Base-by-base conservation (phyloP, 2,113 vertebrate genomes). In the Eptesicus fuscus region DNA sequence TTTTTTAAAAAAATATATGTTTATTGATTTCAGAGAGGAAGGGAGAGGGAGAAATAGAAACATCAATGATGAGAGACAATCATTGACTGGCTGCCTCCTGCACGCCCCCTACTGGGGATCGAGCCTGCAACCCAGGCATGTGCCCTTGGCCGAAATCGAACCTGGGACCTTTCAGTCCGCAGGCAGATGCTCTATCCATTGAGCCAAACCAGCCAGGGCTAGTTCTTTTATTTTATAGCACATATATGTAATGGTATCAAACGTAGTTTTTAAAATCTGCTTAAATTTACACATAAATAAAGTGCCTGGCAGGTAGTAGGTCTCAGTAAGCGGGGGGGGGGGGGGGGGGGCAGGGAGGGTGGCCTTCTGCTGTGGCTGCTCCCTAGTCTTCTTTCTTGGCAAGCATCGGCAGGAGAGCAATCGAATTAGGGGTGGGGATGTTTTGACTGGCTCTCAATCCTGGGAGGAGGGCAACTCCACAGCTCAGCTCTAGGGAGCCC, bases 281-380 rank as follows among this genome's bases (percentile, higher is more conserved):
- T 93, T 80, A 44, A 35, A 40, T 74, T 63, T 83, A 78, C 51
- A 91, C 16, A 53, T 40, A 35, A 35, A 42, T 59, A 25, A 87
- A 83, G 51, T 9, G 25, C 40, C 28, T 59, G 56, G 32, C 74
- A 83, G 28, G 28, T 49, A 28, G 49, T 47, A 47, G 44, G 10
- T 69, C 56, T 92, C 42, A 11, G 49, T 56, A 42, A 88, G 51
- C 3, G n/a, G 10, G 73, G n/a, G 13, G 30, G 14, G 49, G 9
- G 1, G 23, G 9, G 23, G 56, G 53, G 18, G 1, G 51, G 7
- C 1, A 2, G 16, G 17, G 51, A 18, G 17, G 17, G 2, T 1
- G 49, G 49, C 13, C 9, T 80, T 13, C 80, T 79, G 44, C 69
- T 23, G 11, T 22, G 47, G 20, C 63, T 42, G n/a, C 16, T 37